Conservation (phyloP, 2,113 vertebrate genomes). For the Dermatemys mawii region DNA sequence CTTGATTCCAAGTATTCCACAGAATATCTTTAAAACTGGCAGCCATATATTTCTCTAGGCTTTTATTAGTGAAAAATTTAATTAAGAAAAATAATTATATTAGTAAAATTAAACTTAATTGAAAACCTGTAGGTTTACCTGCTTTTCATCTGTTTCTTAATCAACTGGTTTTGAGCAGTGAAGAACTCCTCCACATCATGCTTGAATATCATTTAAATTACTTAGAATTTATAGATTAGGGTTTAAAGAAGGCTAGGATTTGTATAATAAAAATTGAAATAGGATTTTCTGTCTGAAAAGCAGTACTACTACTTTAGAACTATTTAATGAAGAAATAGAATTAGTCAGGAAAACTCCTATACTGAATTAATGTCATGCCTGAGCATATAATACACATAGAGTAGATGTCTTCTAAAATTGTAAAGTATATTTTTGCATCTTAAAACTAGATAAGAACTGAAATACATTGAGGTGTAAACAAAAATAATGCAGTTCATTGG, state of each 20-base stretch:
- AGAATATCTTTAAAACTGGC: slow-evolving; percentile 47
- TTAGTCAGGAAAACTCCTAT: background rate
- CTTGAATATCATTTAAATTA: background rate
- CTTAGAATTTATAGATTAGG: background rate
- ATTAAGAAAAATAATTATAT: slow-evolving; percentile 58
- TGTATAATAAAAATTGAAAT: slow-evolving; percentile 15
- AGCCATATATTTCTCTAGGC: slow-evolving; percentile 18
- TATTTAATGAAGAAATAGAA: background rate
- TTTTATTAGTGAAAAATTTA: slow-evolving; percentile 63
- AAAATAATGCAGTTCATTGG: background rate
- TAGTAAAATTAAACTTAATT: slow-evolving; percentile 68
- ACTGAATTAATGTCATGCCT: slow-evolving; percentile 15
- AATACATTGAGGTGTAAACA: background rate
- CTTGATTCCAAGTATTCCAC: slow-evolving; percentile 9
- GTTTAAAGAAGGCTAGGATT: slow-evolving; percentile 19
- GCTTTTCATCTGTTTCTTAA: slow-evolving; percentile 34
- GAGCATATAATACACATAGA: background rate
- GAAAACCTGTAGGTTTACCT: slow-evolving; percentile 56
- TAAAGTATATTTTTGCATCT: background rate
- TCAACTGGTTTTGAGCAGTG: slow-evolving; percentile 25
- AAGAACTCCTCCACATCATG: slow-evolving; percentile 10
- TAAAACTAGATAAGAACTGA: background rate
- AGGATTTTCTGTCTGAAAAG: background rate
- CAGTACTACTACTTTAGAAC: slow-evolving; percentile 7
- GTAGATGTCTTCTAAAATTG: background rate